Evolutionary conservation across 2,888 invertebrate species (phyloP), one percentile per base, ranked within the genome.

Genomic region (Dendrolimus pini): DNA sequence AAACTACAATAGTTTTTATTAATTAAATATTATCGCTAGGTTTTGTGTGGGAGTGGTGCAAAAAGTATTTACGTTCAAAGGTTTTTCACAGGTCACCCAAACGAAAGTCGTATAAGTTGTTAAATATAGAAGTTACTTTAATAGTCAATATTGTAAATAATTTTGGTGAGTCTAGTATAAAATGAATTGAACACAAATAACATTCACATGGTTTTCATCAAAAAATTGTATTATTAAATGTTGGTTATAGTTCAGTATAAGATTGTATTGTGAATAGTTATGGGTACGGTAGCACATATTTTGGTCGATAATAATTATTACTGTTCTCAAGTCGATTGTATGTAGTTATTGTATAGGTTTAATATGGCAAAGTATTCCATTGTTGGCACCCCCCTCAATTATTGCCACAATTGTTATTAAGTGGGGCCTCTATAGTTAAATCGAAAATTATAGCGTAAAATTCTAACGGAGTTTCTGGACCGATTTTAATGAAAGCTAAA

Each of bases 71-170:
- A 47, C 12, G 8, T 47, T 12, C 2, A 10, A 47, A 12, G 47
- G 47, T 85, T 75, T 85, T 89, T 68, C 85, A 64, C 89, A 89
- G 89, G 89, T 88, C 82, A 68, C 70, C 79, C 73, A 66, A 84
- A 84, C 65, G 85, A 84, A 71, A 80, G 71, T 75, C 80, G 80
- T 73, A 82, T 85, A 85, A 85, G 81, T 85, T 83, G 66, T 77
- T 85, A 83, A 80, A 75, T 67, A 56, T 59, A 59, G 63, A 69
- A 61, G 66, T 58, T 78, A 78, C 78, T 74, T 76, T 65, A 72
- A 68, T 77, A 75, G 74, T 71, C 73, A 75, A 72, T 77, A 69
- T 71, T 76, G 67, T 77, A 71, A 63, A 64, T 70, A 64, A 58
- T 62, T 76, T 78, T 74, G 86, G 87, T 88, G 86, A 88, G 87